These are phyloP conservation scores for Sturnira hondurensis DNA, from an alignment of 2,113 vertebrate genomes.

Conservation along the genomic window DNA sequence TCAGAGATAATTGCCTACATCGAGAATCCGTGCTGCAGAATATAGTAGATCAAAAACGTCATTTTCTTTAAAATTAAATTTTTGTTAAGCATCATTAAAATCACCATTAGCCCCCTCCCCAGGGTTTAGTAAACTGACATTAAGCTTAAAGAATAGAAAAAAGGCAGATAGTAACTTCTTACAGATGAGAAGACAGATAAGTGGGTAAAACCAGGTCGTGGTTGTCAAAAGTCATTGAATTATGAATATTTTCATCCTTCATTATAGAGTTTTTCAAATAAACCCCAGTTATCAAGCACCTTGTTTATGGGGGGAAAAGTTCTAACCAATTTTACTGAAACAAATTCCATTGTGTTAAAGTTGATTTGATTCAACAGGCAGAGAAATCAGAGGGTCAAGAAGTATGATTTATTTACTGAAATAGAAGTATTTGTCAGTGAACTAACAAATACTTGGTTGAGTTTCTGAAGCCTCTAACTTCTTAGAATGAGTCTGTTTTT, in stretches of 20 bases:
- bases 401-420: background rate
- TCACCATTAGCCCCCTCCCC: background rate
- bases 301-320: background rate
- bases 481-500: conserved; percentile 9
- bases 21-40: conserved; percentile 71
- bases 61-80: conserved; percentile 5
- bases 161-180: conserved; percentile 1
- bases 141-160: background rate
- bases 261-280: conserved; percentile 25
- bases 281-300: conserved; percentile 33
- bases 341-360: conserved; percentile 24
- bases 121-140: conserved; percentile 23
- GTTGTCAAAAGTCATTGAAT: conserved; percentile 32
- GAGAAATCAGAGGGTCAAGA: conserved; percentile 35
- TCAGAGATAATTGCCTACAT: conserved; percentile 79
- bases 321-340: conserved; percentile 43
- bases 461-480: conserved; percentile 39
- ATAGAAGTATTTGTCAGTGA: conserved; percentile 32
- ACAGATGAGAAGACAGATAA: conserved; percentile 36
- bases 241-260: conserved; percentile 61
- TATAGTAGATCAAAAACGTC: background rate
- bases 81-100: conserved; percentile 32
- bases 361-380: conserved; percentile 25
- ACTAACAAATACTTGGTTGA: too few relatives aligned
- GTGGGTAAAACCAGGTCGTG: conserved; percentile 68